Base-by-base conservation (phyloP, 2,797 vertebrate genomes). In the Epinephelus malabaricus region DNA sequence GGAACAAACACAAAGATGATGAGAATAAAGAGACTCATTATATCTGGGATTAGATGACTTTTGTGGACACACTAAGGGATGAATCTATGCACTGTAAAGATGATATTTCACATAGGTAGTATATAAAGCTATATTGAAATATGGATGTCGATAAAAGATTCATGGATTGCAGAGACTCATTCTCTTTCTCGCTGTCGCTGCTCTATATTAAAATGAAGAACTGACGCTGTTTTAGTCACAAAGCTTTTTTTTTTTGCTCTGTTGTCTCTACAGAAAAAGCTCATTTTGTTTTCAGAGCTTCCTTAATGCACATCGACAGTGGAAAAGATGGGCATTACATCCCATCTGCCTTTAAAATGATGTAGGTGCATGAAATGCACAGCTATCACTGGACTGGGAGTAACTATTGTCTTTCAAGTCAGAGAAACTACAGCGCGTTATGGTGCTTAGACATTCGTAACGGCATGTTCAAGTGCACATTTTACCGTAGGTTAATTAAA, bases 1-100 rank as follows among this genome's bases (percentile, higher is more conserved):
- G 59, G 92, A 94, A 95, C 92, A 95, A 95, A 95, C 92, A 94
- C 87, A 89, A 94, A 94, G 93, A 92, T 90, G 86, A 88, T 73
- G 80, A 82, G 87, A 92, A 92, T 85, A 89, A 92, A 93, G 87
- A 86, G 86, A 85, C 83, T 94, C 91, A 94, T 95, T 94, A 95
- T 90, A 88, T 76, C 71, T 67, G 77, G 94, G 92, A 95, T 96
- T 92, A 94, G 87, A 88, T 59, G 72, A 94, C 88, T 91, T 91
- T 82, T 91, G 83, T 88, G 84, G 86, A 87, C 85, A 88, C 83
- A 88, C 86, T 82, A 82, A 89, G 53, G 84, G 69, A 86, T 66
- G 69, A 81, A 91, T 93, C 93, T 88, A 89, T 84, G 74, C 5
- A 47, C 45, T 60, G 45, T 92, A 85, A 89, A 91, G 88, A 93